A percentile compares a stretch with the other conserved stretches of the same genome.
These are phyloP conservation scores for Metacarcinus magister DNA, from an alignment of 2,888 invertebrate genomes.

Conservation along the genomic window DNA sequence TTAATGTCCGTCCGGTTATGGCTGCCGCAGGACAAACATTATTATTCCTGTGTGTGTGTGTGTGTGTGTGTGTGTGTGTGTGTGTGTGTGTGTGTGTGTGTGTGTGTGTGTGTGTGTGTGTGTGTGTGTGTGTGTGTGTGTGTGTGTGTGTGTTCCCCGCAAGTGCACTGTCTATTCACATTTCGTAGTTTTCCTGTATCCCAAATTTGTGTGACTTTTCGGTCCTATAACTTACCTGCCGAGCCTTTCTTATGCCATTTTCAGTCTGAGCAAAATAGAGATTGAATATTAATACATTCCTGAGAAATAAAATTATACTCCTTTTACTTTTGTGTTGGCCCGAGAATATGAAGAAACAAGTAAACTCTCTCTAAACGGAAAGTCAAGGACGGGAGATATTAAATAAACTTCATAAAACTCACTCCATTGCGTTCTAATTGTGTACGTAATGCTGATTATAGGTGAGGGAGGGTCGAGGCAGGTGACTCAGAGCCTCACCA, in stretches of 20 bases:
- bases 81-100: slow-evolving; percentile 63
- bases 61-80: slow-evolving; percentile 61
- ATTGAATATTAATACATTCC: neutral
- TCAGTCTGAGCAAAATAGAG: neutral
- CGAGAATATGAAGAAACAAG: neutral
- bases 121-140: slow-evolving; percentile 6
- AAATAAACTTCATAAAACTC: neutral
- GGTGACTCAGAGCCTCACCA: slow-evolving; percentile 3
- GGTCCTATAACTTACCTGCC: neutral
- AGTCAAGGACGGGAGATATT: neutral
- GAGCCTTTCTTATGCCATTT: neutral
- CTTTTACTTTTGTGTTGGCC: neutral
- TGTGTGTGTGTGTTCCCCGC: neutral
- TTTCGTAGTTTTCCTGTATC: neutral
- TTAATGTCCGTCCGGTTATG: slow-evolving; percentile 27
- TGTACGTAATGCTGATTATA: neutral
- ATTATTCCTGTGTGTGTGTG: slow-evolving; percentile 32
- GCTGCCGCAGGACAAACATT: neutral
- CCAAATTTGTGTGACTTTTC: slow-evolving; percentile 1
- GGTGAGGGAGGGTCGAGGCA: neutral
- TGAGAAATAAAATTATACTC: neutral
- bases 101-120: slow-evolving; percentile 30
- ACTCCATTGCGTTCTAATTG: neutral
- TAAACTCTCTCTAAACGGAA: neutral
- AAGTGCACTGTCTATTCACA: neutral